Evolutionary conservation across 2,888 invertebrate genomes (phyloP), one percentile per base, ranked within the genome.

Genomic region (Girardia tigrina): DNA sequence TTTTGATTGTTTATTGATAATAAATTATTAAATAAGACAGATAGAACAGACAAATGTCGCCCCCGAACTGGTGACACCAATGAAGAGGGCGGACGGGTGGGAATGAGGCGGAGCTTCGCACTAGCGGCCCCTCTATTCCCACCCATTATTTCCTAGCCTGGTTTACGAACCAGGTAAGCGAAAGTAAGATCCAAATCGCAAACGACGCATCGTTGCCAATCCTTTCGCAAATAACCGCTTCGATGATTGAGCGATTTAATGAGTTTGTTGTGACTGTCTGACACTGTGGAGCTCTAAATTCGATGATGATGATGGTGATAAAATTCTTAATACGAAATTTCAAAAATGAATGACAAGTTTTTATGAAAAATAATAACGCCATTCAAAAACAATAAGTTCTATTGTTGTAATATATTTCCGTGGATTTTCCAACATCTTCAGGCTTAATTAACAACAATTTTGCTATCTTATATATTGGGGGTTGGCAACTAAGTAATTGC

Each of bases 81-180:
- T 56, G n/a, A 20, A n/a, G n/a, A 56, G n/a, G n/a, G n/a, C n/a
- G n/a, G n/a, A 2, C 23, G 56, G 56, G 56, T 23, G 56, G 56
- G 56, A 20, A 56, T 20, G 20, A 20, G 56, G 6, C n/a, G 56
- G n/a, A n/a, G n/a, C n/a, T n/a, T n/a, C n/a, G n/a, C n/a, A n/a
- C n/a, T n/a, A n/a, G n/a, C n/a, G n/a, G 56, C n/a, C n/a, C n/a
- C 56, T 20, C 6, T 56, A 56, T 56, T 20, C 56, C 56, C 56
- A 56, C 56, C 56, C 56, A 56, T 56, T 56, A 56, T 56, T 12
- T 56, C 56, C 56, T 56, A 56, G 56, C 56, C 56, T 16, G 56
- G 56, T 6, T 56, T 56, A 56, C 56, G 56, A 23, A 56, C 56
- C n/a, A 56, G 23, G 23, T 56, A 56, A 2, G 56, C 56, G n/a